Evolutionary conservation across 2,113 vertebrate species (phyloP), one percentile per base, ranked within the genome.

Genomic region (Rhodinocichla rosea): DNA sequence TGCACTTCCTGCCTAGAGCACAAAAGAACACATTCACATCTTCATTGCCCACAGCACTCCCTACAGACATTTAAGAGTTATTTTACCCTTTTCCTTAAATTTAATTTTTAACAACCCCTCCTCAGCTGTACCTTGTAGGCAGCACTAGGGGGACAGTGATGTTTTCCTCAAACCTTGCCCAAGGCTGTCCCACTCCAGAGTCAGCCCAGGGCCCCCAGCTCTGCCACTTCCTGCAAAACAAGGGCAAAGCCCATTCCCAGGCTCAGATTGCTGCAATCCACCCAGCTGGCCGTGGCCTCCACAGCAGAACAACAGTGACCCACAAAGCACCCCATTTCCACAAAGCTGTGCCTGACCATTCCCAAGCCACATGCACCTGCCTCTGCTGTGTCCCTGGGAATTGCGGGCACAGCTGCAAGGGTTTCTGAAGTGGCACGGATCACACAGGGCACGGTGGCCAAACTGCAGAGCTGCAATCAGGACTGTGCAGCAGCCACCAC

Each of bases 351-450:
- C 73, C 57, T 4, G 4, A 6, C 15, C 42, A 19, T 44, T 35
- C 81, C 55, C 50, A 35, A 39, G 39, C 67, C 8, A 2, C 1
- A 1, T 5, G 27, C 68, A 35, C 2, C 33, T 7, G 23, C 62
- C 62, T 11, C 30, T 33, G 2, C 40, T 0, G 17, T 4, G 8
- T 22, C 89, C 45, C 52, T 42, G 11, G 2, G 3, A 30, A 24
- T 4, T 3, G 75, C 0, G 1, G 50, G 15, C 37, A 27, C 14
- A 3, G 37, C 0, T 3, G 0, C 59, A 15, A 16, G 3, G 0
- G 17, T 15, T 60, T 20, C 30, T 30, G 56, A 70, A 56, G n/a
- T 0, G 8, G 52, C 70, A 57, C 3, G 0, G 57, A 33, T 30
- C 30, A 13, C 53, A 5, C 47, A 22, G 53, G 60, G 30, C 59